Percentiles rank a stretch among this genome's conserved stretches.
These are phyloP conservation scores for Archegozetes longisetosus DNA, from an alignment of 1,140 invertebrate species.

Conservation along the genomic window DNA sequence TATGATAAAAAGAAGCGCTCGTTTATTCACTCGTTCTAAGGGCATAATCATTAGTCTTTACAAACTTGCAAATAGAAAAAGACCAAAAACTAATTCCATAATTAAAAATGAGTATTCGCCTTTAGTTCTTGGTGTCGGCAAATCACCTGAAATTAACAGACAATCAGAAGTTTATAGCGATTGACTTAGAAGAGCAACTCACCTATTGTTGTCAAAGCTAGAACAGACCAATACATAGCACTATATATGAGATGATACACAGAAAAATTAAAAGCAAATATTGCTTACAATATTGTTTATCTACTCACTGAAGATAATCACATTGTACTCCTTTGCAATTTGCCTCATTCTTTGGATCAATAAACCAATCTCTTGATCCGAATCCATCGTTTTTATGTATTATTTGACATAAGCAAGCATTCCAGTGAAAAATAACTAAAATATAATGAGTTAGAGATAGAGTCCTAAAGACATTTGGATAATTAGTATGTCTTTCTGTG, in stretches of 20 bases:
- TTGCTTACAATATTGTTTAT: not conserved
- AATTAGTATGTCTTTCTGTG: slow-evolving; percentile 94
- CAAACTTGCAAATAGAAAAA: slow-evolving; percentile 67
- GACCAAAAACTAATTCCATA: slow-evolving; percentile 68
- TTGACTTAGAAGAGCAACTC: not conserved
- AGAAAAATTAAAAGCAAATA: not conserved
- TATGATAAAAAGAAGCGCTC: not conserved
- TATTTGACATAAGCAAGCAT: slow-evolving; percentile 91
- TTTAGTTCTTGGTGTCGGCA: slow-evolving; percentile 56
- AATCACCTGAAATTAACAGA: slow-evolving; percentile 27
- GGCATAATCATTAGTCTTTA: not conserved
- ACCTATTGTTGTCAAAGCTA: slow-evolving; percentile 75
- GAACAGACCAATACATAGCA: slow-evolving; percentile 94
- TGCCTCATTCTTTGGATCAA: slow-evolving; percentile 35
- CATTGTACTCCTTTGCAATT: slow-evolving; percentile 71
- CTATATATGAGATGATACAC: not conserved
- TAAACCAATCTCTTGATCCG: slow-evolving; percentile 73
- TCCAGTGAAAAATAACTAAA: slow-evolving; percentile 98
- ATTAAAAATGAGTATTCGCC: slow-evolving; percentile 81
- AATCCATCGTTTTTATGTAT: slow-evolving; percentile 87
- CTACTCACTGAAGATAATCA: slow-evolving; percentile 60
- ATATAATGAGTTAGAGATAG: slow-evolving; percentile 84
- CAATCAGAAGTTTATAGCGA: not conserved
- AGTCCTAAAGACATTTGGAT: slow-evolving; percentile 91
- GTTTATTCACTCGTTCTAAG: not conserved